Evolutionary conservation across 2,888 invertebrate species (phyloP).

Genomic region (Cremastinae sp.): DNA sequence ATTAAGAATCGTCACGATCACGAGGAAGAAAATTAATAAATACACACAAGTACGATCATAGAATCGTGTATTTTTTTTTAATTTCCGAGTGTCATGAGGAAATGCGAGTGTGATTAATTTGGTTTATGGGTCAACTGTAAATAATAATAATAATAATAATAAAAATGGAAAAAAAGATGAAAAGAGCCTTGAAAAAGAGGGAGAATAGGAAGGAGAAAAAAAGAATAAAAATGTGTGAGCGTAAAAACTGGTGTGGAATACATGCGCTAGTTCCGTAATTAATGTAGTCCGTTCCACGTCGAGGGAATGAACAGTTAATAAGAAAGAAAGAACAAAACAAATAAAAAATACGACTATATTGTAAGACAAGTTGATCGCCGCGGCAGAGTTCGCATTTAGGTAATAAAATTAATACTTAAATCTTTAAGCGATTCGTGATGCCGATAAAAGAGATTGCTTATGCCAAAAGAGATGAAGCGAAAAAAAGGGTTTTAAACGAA

Average conservation of each 20-base stretch:
- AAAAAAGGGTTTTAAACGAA: slow-evolving; percentile 30
- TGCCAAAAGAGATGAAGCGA: slow-evolving; percentile 51
- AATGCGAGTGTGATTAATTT: slow-evolving; percentile 58
- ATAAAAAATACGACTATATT: slow-evolving; percentile 32
- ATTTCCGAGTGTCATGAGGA: slow-evolving; percentile 49
- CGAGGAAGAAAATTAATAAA: slow-evolving; percentile 1
- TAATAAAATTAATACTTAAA: slow-evolving; percentile 47
- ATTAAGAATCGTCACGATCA: slow-evolving; percentile 29
- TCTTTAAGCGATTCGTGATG: slow-evolving; percentile 55
- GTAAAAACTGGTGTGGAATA: slow-evolving; percentile 14
- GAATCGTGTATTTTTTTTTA: slow-evolving; percentile 45
- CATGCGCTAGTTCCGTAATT: slow-evolving; percentile 30
- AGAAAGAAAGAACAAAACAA: slow-evolving; percentile 34
- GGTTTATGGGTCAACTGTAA: slow-evolving; percentile 62
- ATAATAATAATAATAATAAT: slow-evolving; percentile 52
- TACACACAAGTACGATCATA: slow-evolving; percentile 13
- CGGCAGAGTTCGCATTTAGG: slow-evolving; percentile 46
- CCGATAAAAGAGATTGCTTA: slow-evolving; percentile 60
- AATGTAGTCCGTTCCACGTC: slow-evolving; percentile 33
- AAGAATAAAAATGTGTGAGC: slow-evolving; percentile 25
- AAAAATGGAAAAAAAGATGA: slow-evolving; percentile 33
- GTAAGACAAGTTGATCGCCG: slow-evolving; percentile 34
- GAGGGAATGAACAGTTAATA: slow-evolving; percentile 25
- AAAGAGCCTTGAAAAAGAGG: slow-evolving; percentile 25
- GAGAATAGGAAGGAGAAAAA: slow-evolving; percentile 22